Conservation (phyloP, 2,113 vertebrate species). For the Stegastes partitus region DNA sequence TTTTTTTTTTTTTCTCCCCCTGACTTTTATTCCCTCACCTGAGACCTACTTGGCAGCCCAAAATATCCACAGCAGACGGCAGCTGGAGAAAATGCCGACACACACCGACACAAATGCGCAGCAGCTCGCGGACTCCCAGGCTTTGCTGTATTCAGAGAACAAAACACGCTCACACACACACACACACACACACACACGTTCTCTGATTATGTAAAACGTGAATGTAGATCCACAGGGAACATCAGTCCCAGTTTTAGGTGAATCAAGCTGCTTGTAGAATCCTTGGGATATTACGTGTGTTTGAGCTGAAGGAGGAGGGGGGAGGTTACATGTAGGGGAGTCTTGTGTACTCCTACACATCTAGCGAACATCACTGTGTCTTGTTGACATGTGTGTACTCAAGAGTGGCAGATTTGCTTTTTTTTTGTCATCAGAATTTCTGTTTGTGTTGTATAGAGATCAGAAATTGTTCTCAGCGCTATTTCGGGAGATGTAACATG, state of each 20-base stretch:
- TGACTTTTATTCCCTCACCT: slow-evolving; percentile 55
- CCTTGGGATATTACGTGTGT: slow-evolving; percentile 6
- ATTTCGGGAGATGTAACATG: not conserved
- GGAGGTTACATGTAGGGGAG: not conserved
- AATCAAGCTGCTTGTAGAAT: slow-evolving; percentile 29
- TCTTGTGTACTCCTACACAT: not conserved
- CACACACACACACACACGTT: not conserved
- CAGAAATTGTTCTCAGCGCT: not conserved
- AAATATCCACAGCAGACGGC: slow-evolving; percentile 61
- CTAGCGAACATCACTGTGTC: slow-evolving; percentile 12
- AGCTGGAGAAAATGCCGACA: slow-evolving; percentile 35
- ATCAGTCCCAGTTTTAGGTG: slow-evolving; percentile 45
- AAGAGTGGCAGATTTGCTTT: slow-evolving; percentile 5
- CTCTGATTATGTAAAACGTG: slow-evolving; percentile 38
- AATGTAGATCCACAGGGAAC: slow-evolving; percentile 29
- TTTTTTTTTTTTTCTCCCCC: not conserved
- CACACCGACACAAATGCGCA: slow-evolving; percentile 17
- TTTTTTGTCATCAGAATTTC: slow-evolving; percentile 3
- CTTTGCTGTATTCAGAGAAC: slow-evolving; percentile 40
- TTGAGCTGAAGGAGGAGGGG: no score
- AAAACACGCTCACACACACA: slow-evolving; percentile 12
- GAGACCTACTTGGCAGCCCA: slow-evolving; percentile 67
- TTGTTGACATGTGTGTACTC: slow-evolving; percentile 33
- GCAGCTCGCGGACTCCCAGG: slow-evolving; percentile 15
- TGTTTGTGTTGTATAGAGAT: not conserved